Conservation (phyloP, 2,888 invertebrate genomes). For the Eupithecia pulchellata region DNA sequence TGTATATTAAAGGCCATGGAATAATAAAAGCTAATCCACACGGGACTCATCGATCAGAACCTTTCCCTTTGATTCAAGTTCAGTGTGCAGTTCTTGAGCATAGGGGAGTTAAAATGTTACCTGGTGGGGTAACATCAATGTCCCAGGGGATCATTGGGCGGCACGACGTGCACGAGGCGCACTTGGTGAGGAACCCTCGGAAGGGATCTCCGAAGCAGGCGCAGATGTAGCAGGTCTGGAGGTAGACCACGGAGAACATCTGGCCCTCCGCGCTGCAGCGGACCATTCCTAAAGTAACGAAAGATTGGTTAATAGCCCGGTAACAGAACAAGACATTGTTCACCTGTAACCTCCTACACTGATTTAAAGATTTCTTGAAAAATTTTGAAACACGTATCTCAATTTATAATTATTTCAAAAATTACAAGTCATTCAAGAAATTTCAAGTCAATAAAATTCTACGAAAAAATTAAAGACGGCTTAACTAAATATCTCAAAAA, state of each 20-base stretch:
- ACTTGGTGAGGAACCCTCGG: conserved; percentile 57
- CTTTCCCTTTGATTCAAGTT: background rate
- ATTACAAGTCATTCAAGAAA: too few species aligned
- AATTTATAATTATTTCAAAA: too few species aligned
- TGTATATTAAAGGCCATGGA: background rate
- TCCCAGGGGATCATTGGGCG: conserved; percentile 16
- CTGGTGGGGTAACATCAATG: background rate
- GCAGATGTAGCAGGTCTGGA: conserved; percentile 62
- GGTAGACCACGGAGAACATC: conserved; percentile 58
- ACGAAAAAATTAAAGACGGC: too few species aligned
- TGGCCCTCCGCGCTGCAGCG: conserved; percentile 60
- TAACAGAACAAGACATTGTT: too few species aligned
- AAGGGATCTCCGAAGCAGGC: conserved; percentile 58
- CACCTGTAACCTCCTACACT: too few species aligned
- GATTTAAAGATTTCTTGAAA: too few species aligned
- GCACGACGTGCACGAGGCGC: conserved; percentile 57
- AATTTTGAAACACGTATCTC: too few species aligned
- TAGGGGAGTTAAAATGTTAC: background rate
- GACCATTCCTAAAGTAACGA: conserved; percentile 39
- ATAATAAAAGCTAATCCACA: background rate
- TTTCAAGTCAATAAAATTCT: too few species aligned
- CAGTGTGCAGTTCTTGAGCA: background rate
- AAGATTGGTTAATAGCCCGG: background rate
- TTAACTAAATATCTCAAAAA: too few species aligned
- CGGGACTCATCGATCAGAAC: background rate